Base-by-base conservation (phyloP, 64 coral and sea anemone genomes). In the Hydrozoanthus tunicans region DNA sequence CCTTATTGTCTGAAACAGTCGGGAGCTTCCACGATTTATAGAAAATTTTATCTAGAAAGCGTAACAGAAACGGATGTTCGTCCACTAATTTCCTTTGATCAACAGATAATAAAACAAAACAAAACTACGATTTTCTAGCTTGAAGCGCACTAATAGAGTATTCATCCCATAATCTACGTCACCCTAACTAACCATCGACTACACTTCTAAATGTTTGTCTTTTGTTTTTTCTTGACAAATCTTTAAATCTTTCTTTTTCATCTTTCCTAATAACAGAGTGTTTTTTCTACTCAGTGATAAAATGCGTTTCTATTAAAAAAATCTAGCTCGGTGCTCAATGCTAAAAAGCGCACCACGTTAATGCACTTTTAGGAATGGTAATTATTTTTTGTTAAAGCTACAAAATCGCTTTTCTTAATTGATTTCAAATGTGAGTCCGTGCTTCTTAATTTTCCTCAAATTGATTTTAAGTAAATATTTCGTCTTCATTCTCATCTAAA, bases 31-130 rank as follows among this genome's bases (percentile, higher is more conserved):
- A 51, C 26, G 51, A 51, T 74, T 74, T 74, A 74, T 74, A 74
- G 71, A 24, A 74, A 74, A 52, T 24, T 74, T 74, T 74, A 74
- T 74, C 71, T 74, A 32, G 27, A 74, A 32, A 51, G 26, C n/a
- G 26, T 74, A 14, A 74, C 26, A 74, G 71, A 43, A 51, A 74
- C 71, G 71, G 71, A 74, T 51, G 71, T 74, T 3, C 13, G 26
- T 27, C 51, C 12, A 4, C 71, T 32, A 74, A 74, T 74, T 74
- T 74, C 71, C 71, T 74, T 32, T 43, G 24, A 74, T 74, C 32
- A 74, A 74, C 24, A 74, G 71, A 74, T 74, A 74, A 32, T 11
- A 74, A 74, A 74, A 24, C 26, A 73, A 74, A 74, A 51, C 71
- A 24, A 0, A 43, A 24, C 4, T 10, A 74, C 71, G 51, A 74